Evolutionary conservation across 2,888 invertebrate genomes (phyloP), one percentile per base, ranked within the genome.

Genomic region (Diadegma fenestrale): DNA sequence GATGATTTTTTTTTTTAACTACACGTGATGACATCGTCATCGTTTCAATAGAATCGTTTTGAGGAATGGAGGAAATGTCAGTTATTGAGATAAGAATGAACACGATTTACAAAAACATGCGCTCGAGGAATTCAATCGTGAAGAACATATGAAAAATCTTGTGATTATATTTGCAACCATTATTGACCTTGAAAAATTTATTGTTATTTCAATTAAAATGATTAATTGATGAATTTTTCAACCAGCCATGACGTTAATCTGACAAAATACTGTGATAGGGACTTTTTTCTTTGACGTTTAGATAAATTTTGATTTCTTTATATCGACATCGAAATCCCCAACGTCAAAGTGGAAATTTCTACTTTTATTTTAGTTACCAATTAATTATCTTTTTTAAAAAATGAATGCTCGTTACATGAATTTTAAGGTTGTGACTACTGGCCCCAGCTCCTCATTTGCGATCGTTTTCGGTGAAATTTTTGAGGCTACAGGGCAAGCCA

Each of bases 391-490:
- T 30, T 0, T 6, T 6, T 26, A 14, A 58, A 58, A 26, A 58
- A 58, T 58, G 26, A 58, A 58, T 58, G 14, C 26, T 26, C 5
- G 26, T 58, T 73, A 22, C 37, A 51, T 51, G 66, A 88, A 88
- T 79, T 92, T 93, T 76, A 93, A 97, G 97, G 95, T 96, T 90
- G 95, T 96, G 58, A 96, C 96, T 0, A 94, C 96, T 63, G 96
- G 96, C 0, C 96, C 97, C 0, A 94, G 96, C 45, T 95, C 96
- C 22, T 96, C 96, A 0, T 97, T 97, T 88, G 96, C 96, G 0
- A 95, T 97, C 72, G 93, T 97, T 66, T 97, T 96, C 90, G 96
- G 96, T 37, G 95, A 96, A 77, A 97, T 97, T 90, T 95, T 97
- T 78, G 94, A 95, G 81, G 95, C 95, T 41, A 94, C 95, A 22